Percentiles rank a stretch among this genome's conserved stretches.
phyloP scores from a whole-genome alignment of 2,113 vertebrate species.

The Steatornis caripensis region DNA sequence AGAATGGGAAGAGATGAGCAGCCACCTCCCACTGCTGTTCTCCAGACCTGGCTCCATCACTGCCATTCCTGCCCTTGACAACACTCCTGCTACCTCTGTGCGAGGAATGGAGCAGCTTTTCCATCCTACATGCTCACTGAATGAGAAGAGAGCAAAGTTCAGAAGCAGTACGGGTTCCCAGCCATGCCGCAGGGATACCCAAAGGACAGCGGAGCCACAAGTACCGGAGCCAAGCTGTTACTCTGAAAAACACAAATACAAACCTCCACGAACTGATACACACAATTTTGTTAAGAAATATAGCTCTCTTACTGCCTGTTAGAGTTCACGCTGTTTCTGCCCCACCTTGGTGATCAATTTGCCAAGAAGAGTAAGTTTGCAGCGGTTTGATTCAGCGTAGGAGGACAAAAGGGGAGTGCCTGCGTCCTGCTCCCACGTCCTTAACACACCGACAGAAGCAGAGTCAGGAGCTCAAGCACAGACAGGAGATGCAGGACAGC shows the following conservation, averaged over 20 bases:
- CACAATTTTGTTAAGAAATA: background rate
- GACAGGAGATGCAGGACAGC: background rate
- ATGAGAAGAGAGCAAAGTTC: background rate
- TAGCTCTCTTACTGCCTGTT: background rate
- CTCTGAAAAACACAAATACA: background rate
- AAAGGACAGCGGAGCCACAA: fast-evolving
- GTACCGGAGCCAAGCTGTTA: background rate
- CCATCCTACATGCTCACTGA: background rate
- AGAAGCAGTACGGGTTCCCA: background rate
- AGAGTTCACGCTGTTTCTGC: background rate
- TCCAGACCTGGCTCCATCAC: background rate
- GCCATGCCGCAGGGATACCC: background rate
- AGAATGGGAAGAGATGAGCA: background rate
- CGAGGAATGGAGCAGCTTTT: background rate
- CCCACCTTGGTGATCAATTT: background rate
- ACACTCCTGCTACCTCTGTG: fast-evolving
- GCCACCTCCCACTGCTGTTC: background rate
- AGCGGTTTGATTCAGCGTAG: background rate
- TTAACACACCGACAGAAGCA: background rate
- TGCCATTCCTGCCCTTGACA: background rate
- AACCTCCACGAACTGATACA: background rate
- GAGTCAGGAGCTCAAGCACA: background rate
- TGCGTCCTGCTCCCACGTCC: fast-evolving
- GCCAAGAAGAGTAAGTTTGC: background rate
- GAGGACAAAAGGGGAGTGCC: background rate